phyloP scores from a whole-genome alignment of 2,113 vertebrate genomes.

The Tricholaema leucomelas region DNA sequence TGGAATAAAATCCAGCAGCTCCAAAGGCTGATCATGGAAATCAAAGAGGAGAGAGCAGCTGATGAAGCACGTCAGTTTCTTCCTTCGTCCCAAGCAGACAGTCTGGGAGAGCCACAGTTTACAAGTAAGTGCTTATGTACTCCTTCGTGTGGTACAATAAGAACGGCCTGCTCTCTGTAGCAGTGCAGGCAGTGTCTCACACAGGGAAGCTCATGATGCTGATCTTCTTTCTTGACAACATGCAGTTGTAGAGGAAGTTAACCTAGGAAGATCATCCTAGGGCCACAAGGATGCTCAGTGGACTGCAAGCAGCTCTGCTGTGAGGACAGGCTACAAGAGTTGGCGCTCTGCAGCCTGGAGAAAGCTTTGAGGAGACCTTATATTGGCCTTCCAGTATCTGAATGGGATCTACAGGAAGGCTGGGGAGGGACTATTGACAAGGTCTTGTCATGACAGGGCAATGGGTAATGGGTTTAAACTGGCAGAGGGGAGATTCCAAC shows the following conservation, averaged over 20 bases:
- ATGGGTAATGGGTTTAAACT: too few relatives aligned
- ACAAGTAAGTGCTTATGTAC: constrained; percentile 67
- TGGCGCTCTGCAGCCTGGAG: too few relatives aligned
- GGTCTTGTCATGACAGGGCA: too few relatives aligned
- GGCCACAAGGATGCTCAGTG: too few relatives aligned
- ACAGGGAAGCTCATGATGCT: neutral
- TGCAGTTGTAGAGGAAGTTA: neutral
- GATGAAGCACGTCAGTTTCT: constrained; percentile 76
- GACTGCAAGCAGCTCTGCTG: too few relatives aligned
- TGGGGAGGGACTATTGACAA: too few relatives aligned
- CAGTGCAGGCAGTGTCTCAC: too few relatives aligned
- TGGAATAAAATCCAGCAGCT: constrained; percentile 37
- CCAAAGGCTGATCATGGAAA: constrained; percentile 77
- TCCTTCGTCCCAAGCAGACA: constrained; percentile 61
- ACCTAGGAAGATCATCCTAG: neutral
- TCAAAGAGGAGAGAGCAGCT: constrained; percentile 75
- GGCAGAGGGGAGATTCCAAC: too few relatives aligned
- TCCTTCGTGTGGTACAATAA: neutral
- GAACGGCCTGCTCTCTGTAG: neutral
- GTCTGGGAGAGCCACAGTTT: constrained; percentile 62
- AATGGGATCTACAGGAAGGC: too few relatives aligned
- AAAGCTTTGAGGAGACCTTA: too few relatives aligned
- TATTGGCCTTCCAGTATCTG: too few relatives aligned
- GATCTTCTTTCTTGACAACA: neutral
- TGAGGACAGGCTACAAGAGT: too few relatives aligned